Base-by-base conservation (phyloP, 35 echinoderm and acorn worm genomes). In the Acanthaster planci region DNA sequence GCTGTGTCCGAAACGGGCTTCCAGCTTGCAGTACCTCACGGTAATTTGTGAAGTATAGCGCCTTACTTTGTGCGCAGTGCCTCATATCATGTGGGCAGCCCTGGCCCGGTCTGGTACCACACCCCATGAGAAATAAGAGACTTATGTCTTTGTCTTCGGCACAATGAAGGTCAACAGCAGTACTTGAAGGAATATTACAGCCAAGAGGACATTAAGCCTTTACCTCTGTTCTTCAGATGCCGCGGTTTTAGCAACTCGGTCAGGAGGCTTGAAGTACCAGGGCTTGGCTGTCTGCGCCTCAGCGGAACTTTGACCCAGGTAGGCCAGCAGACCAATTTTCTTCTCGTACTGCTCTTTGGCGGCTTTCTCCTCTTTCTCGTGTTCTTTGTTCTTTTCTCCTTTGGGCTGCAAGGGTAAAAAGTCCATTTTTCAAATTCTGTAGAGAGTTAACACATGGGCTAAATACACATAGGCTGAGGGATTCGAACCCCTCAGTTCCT, bases 341-440 rank as follows among this genome's bases (percentile, higher is more conserved):
- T 99, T 94, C 35, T 99, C 92, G 87, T 93, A 99, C 22, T 86
- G 67, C n/a, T 94, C 92, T 81, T 94, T 89, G 39, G 90, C 96
- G 50, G 86, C 79, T 53, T 93, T 91, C 55, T 94, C 91, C 59
- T 99, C 96, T 76, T 79, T 86, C 55, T 99, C 96, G 83, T 91
- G 82, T 16, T 99, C 96, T 54, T 94, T 91, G 76, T 99, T 99
- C 17, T 67, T 59, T 52, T 82, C 84, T 47, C 84, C 80, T 36
- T 83, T 94, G 21, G 86, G 60, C 67, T 92, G 82, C 10, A 85
- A 50, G 60, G 34, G 42, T 39, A 76, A 72, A 82, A 40, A 30
- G 56, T 53, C 16, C 5, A n/a, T n/a, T 76, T 37, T 38, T 32
- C 19, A 83, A 21, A 60, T 14, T 57, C 54, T 57, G 54, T n/a